Conservation (phyloP, 2,797 vertebrate species). For the Iguana delicatissima region DNA sequence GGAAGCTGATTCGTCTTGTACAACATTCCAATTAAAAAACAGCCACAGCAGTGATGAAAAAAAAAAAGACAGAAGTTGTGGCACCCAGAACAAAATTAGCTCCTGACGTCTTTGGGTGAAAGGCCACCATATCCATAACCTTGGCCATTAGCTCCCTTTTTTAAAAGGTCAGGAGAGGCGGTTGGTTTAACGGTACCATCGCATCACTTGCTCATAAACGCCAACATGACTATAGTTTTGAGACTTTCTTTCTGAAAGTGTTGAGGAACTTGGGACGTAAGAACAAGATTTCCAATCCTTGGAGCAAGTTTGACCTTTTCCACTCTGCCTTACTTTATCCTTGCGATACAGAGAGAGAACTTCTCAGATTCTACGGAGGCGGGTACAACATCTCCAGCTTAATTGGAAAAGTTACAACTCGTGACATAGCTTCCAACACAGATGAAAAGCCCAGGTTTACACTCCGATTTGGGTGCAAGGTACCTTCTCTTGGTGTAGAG, state of each 20-base stretch:
- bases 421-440: conserved; percentile 53
- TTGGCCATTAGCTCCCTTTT: conserved; percentile 54
- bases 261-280: conserved; percentile 41
- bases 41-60: conserved; percentile 23
- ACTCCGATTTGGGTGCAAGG: too few species aligned
- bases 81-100: conserved; percentile 53
- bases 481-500: neutral
- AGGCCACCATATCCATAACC: conserved; percentile 47
- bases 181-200: conserved; percentile 2
- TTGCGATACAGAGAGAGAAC: conserved; percentile 52
- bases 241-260: conserved; percentile 26
- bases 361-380: conserved; percentile 58
- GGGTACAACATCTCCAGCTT: conserved; percentile 53
- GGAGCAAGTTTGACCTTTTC: conserved; percentile 58
- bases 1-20: conserved; percentile 41
- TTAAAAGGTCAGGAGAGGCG: conserved; percentile 61
- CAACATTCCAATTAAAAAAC: conserved; percentile 56
- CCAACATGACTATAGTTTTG: conserved; percentile 36
- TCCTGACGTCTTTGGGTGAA: conserved; percentile 59
- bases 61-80: conserved; percentile 27
- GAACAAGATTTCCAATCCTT: conserved; percentile 31
- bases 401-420: conserved; percentile 56
- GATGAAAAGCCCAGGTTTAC: conserved; percentile 4
- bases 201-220: neutral
- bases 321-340: conserved; percentile 42